Percentiles rank a stretch among this genome's conserved stretches.
Conservation (phyloP, 1,140 invertebrate species). For the Leptonema lineaticorne region DNA sequence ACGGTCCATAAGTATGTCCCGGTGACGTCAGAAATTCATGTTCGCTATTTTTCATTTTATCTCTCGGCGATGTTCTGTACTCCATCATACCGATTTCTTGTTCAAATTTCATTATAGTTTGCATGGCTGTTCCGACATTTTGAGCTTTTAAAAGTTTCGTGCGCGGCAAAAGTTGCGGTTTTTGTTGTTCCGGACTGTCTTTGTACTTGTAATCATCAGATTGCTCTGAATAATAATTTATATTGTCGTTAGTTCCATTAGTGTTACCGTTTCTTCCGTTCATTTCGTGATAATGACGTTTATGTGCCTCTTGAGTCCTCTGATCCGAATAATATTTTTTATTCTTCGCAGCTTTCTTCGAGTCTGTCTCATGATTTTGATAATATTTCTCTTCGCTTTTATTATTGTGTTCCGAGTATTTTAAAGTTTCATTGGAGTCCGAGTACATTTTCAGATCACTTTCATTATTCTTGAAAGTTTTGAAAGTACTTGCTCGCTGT, state of each 20-base stretch:
- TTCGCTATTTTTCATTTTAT: constrained; percentile 52
- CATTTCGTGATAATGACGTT: constrained; percentile 57
- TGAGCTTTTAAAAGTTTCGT: constrained; percentile 66
- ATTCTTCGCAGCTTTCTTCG: constrained; percentile 57
- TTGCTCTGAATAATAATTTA: constrained; percentile 50
- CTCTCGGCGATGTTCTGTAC: constrained; percentile 51
- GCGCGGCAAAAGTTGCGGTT: constrained; percentile 65
- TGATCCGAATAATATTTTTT: constrained; percentile 56
- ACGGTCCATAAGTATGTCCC: constrained; percentile 74
- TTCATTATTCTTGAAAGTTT: constrained; percentile 56
- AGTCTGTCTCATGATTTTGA: constrained; percentile 61
- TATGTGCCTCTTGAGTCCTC: constrained; percentile 50
- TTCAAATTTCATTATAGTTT: constrained; percentile 44
- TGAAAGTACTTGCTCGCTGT: constrained; percentile 48
- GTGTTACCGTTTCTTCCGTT: constrained; percentile 49
- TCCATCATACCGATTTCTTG: constrained; percentile 50
- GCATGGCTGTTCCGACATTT: constrained; percentile 48
- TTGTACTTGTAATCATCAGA: constrained; percentile 67
- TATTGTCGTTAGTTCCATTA: constrained; percentile 42
- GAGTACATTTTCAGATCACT: constrained; percentile 57
- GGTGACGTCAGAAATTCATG: constrained; percentile 60
- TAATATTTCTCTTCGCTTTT: constrained; percentile 57
- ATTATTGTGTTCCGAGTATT: constrained; percentile 52
- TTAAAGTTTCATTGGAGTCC: constrained; percentile 54
- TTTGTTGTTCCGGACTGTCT: constrained; percentile 57